Conservation (phyloP, 1,140 invertebrate genomes). For the Atta cephalotes region DNA sequence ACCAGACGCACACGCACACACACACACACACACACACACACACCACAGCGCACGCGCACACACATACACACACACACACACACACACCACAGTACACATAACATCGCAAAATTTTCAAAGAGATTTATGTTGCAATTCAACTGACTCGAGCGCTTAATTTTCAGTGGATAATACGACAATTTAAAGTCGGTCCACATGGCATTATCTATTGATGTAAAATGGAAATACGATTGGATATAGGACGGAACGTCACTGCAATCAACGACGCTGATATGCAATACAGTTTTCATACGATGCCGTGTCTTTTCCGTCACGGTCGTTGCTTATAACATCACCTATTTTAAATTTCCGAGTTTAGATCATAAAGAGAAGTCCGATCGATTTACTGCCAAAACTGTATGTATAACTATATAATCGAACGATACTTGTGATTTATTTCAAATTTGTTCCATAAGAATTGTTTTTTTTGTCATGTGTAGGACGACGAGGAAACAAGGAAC, state of each 20-base stretch:
- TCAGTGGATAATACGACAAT: slow-evolving; percentile 42
- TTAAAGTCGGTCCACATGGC: slow-evolving; percentile 35
- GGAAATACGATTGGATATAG: slow-evolving; percentile 51
- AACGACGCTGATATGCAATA: slow-evolving; percentile 58
- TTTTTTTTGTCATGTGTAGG: neutral
- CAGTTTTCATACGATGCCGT: slow-evolving; percentile 23
- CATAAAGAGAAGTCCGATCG: neutral
- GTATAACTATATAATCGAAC: slow-evolving; percentile 9
- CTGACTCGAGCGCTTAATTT: slow-evolving; percentile 31
- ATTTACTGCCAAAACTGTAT: slow-evolving; percentile 3
- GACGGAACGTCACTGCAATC: slow-evolving; percentile 14
- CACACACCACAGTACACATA: neutral
- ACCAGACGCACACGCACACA: too few species aligned
- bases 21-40: too few species aligned
- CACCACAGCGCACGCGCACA: too few species aligned
- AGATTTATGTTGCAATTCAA: slow-evolving; percentile 47
- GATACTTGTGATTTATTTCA: slow-evolving; percentile 28
- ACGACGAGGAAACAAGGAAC: neutral
- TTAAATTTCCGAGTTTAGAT: slow-evolving; percentile 38
- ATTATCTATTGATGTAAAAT: slow-evolving; percentile 59
- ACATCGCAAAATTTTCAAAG: slow-evolving; percentile 7
- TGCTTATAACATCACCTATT: slow-evolving; percentile 31
- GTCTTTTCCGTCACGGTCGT: slow-evolving; percentile 15
- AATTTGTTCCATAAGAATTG: neutral
- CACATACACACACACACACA: too few species aligned